Evolutionary conservation across 2,113 vertebrate species (phyloP), one percentile per base, ranked within the genome.

Genomic region (Numida meleagris): DNA sequence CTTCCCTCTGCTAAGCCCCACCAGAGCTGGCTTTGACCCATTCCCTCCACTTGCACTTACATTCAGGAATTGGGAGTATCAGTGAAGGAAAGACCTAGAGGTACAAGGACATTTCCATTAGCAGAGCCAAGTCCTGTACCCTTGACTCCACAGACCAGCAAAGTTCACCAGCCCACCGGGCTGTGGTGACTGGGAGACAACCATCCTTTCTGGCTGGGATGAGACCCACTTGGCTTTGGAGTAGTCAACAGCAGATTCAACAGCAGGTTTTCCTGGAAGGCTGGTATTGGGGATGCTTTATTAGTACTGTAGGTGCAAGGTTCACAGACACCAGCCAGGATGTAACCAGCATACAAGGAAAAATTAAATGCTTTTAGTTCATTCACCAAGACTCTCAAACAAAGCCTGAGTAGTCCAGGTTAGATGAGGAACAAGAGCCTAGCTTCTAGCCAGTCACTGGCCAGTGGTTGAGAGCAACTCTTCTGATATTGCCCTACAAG

Each of bases 51-150:
- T 72, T 85, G 89, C 33, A 9, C 48, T 72, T 82, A 84, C 33
- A 6, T 58, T 7, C 0, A 0, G n/a, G 63, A 7, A 55, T 63
- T 63, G 21, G 48, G 16, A 84, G 24, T 70, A 46, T 21, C 66
- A 33, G 0, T 6, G 42, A 29, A 68, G 40, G 25, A 27, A 33
- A 65, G 55, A 17, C 4, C 33, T 36, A 0, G 2, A 53, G 16
- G 36, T 20, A 38, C 23, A 36, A 36, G 40, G 7, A 61, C 70
- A 48, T 24, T 25, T 63, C n/a, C 38, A 11, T 25, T 25, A 33
- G 36, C 55, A 57, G 55, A n/a, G 23, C 6, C 58, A 75, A 14
- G 27, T 13, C 8, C 43, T 12, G 21, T 71, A 33, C 3, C 43
- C 13, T 8, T 65, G 24, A 6, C 23, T 66, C 43, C 75, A 51